Evolutionary conservation across 2,888 invertebrate genomes (phyloP).

Genomic region (Ectemnius cavifrons): DNA sequence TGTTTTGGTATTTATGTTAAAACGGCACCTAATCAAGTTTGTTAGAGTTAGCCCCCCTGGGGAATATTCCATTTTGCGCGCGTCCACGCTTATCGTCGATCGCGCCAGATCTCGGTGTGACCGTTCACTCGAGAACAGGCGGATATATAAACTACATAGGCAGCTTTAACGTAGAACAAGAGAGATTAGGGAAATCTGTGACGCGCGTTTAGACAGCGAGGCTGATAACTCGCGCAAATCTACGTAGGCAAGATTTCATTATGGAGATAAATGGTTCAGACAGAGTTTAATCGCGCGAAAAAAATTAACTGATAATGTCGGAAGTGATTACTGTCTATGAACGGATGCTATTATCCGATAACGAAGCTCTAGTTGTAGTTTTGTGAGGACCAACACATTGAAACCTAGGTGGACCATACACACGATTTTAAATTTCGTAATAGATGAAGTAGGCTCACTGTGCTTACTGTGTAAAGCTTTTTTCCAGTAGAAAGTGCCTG

Average conservation of each 20-base stretch:
- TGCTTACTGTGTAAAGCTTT: too few relatives aligned
- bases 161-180: constrained; percentile 39
- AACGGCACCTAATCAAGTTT: constrained; percentile 25
- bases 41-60: constrained; percentile 4
- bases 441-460: neutral
- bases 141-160: constrained; percentile 28
- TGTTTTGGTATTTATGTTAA: constrained; percentile 43
- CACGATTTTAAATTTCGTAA: neutral
- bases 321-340: too few relatives aligned
- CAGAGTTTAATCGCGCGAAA: too few relatives aligned
- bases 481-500: neutral
- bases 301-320: too few relatives aligned
- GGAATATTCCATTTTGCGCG: constrained; percentile 10
- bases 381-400: neutral
- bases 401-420: neutral
- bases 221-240: neutral
- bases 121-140: constrained; percentile 21
- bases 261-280: too few relatives aligned
- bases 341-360: neutral
- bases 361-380: constrained; percentile 2
- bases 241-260: too few relatives aligned
- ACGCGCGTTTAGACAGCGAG: neutral
- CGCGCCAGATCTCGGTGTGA: constrained; percentile 3
- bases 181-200: neutral
- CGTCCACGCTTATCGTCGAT: constrained; percentile 21